Evolutionary conservation across 2,113 vertebrate genomes (phyloP), one percentile per base, ranked within the genome.

Genomic region (Ageneiosus marmoratus): DNA sequence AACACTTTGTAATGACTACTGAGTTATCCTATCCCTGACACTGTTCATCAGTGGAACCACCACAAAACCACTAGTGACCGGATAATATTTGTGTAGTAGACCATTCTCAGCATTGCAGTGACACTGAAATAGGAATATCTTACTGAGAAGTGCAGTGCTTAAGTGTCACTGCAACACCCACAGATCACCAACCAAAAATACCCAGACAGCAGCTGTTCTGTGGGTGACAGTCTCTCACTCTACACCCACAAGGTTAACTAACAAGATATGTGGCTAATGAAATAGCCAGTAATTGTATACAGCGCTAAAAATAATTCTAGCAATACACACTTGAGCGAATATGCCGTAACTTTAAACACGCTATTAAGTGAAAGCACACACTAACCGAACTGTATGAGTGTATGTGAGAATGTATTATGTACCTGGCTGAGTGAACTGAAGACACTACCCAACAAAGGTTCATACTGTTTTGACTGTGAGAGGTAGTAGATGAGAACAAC

Each of bases 391-490:
- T 48, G 46, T 16, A 34, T 60, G 11, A 29, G 51, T 4, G 13
- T 55, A 41, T 56, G 18, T 55, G 22, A 73, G 44, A 29, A 77
- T n/a, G n/a, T n/a, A n/a, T n/a, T 79, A 34, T 34, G 44, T 74
- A 46, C 27, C 55, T 67, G 58, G 24, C 11, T 67, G 32, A 51
- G 32, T 0, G 16, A 16, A 77, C 70, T 63, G 32, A 53, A 56
- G 20, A 77, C 58, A 79, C 60, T 80, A 70, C 72, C 29, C 32
- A n/a, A 2, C 41, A 51, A 46, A 81, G 56, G 41, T 79, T 73
- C 46, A 48, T 58, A 67, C 22, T 79, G 69, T 84, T 83, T 74
- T 78, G 79, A 81, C 77, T 62, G n/a, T 15, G 67, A 44, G 48
- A 41, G 9, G 24, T 80, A 73, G 72, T 63, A 85, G 81, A 70